A percentile compares a stretch with the other conserved stretches of the same genome.
Conservation (phyloP, 2,888 invertebrate species). For the Epicampocera succincta region DNA sequence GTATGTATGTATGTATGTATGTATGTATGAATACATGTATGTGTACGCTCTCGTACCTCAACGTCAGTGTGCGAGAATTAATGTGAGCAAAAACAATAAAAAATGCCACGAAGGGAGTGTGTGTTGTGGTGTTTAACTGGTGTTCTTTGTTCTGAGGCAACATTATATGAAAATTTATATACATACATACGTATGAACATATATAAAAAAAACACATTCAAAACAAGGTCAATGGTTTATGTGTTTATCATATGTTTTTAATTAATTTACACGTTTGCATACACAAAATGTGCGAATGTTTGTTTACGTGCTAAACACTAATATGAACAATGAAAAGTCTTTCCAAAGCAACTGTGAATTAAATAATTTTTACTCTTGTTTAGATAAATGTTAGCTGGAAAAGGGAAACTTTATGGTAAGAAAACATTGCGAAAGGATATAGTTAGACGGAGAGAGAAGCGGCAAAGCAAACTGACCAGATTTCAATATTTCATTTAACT, state of each 20-base stretch:
- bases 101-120: constrained; percentile 6
- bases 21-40: too few species aligned
- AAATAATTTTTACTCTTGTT: too few species aligned
- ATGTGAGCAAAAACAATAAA: constrained; percentile 22
- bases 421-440: too few species aligned
- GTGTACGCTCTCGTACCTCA: neutral
- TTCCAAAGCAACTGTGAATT: neutral
- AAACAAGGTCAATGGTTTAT: constrained; percentile 78
- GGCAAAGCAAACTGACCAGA: too few species aligned
- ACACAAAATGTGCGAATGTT: constrained; percentile 12
- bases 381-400: too few species aligned
- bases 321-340: constrained; percentile 17
- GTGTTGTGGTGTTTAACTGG: neutral
- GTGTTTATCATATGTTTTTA: constrained; percentile 76
- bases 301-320: constrained; percentile 34
- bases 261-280: constrained; percentile 75
- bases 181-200: too few species aligned
- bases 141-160: constrained; percentile 3
- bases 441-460: too few species aligned
- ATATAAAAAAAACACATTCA: constrained; percentile 35
- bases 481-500: too few species aligned
- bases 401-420: too few species aligned
- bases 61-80: neutral
- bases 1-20: too few species aligned
- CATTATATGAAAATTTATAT: constrained; percentile 31